A percentile compares a stretch with the other conserved stretches of the same genome.
phyloP scores from a whole-genome alignment of 2,888 invertebrate species.

The Plebejus argus region DNA sequence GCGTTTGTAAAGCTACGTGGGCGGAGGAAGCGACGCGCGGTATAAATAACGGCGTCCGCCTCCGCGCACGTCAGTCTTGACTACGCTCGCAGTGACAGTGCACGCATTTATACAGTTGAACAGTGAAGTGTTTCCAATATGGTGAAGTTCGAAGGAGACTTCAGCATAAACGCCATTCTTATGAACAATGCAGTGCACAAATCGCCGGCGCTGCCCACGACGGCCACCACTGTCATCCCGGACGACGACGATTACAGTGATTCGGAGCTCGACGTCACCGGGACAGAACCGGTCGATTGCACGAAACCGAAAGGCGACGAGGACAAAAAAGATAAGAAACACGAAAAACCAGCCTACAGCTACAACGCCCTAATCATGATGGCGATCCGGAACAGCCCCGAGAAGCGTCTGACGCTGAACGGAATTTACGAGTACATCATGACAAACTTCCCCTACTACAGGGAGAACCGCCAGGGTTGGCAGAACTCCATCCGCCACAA shows the following conservation, averaged over 20 bases:
- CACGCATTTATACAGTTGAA: conserved; percentile 54
- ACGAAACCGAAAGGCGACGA: conserved; percentile 75
- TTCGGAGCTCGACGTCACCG: conserved; percentile 88
- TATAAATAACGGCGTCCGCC: conserved; percentile 69
- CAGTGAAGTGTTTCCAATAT: conserved; percentile 64
- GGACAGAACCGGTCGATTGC: conserved; percentile 88
- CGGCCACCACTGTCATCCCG: conserved; percentile 65
- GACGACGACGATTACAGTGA: conserved; percentile 78
- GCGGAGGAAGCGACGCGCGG: conserved; percentile 53
- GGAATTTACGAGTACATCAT: conserved; percentile 99
- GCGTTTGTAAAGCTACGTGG: conserved; percentile 52
- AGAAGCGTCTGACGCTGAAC: conserved; percentile 95
- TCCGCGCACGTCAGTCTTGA: conserved; percentile 72
- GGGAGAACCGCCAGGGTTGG: conserved; percentile 99
- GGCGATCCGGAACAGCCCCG: conserved; percentile 97
- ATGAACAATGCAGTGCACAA: conserved; percentile 78
- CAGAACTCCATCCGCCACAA: conserved; percentile 99
- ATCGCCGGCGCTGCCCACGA: conserved; percentile 69
- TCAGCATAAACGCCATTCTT: conserved; percentile 90
- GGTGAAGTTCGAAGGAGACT: conserved; percentile 85
- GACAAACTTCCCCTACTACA: conserved; percentile 98
- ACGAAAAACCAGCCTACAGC: conserved; percentile 98
- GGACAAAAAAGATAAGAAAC: conserved; percentile 81
- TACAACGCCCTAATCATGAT: conserved; percentile 99
- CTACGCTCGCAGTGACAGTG: conserved; percentile 62